Evolutionary conservation across 2,797 vertebrate species (phyloP).

Genomic region (Dipus sagitta): DNA sequence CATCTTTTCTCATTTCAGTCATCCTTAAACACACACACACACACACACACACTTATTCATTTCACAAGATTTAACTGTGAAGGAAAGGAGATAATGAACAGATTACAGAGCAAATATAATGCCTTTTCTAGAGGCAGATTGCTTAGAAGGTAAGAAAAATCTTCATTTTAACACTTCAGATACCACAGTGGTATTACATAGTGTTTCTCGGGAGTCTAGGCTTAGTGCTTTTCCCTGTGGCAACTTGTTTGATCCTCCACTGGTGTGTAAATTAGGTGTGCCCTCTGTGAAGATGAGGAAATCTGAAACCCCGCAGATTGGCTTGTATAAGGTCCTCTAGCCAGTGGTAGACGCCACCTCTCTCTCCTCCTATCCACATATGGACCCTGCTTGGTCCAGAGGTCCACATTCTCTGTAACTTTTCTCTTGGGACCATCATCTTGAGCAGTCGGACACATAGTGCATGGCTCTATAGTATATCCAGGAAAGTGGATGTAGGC

Average conservation of each 20-base stretch:
- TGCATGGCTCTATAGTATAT: neutral
- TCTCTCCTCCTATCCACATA: neutral
- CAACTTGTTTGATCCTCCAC: neutral
- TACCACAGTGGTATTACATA: neutral
- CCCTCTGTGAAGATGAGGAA: neutral
- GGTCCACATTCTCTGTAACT: neutral
- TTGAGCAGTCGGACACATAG: neutral
- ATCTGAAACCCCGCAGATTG: neutral
- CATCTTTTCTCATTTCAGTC: slow-evolving; percentile 15
- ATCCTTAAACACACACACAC: neutral
- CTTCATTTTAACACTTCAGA: neutral
- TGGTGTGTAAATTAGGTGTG: neutral
- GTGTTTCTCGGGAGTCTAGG: neutral
- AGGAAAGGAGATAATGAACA: slow-evolving; percentile 51
- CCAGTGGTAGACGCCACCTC: neutral
- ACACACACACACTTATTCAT: neutral
- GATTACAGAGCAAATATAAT: slow-evolving; percentile 5
- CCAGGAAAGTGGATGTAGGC: neutral
- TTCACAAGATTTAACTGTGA: slow-evolving; percentile 57
- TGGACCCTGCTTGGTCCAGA: neutral
- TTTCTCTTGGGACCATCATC: neutral
- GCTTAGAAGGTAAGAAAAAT: slow-evolving; percentile 49
- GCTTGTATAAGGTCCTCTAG: neutral
- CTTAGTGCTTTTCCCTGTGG: neutral
- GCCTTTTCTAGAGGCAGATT: slow-evolving; percentile 8